Base-by-base conservation (phyloP, 1,140 invertebrate genomes). In the Euglossa dilemma region DNA sequence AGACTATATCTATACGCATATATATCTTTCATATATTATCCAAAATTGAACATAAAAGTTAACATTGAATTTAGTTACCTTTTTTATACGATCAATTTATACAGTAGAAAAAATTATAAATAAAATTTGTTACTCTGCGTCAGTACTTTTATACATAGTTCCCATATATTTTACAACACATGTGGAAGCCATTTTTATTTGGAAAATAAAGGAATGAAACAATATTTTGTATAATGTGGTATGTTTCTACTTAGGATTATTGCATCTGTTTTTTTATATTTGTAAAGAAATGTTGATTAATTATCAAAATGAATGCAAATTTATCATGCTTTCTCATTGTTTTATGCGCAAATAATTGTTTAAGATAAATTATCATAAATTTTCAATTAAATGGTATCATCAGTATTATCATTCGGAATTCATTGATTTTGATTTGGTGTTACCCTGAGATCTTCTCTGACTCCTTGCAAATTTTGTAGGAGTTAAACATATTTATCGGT, bases 391-490 rank as follows among this genome's bases (percentile, higher is more conserved):
- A 67, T 28, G 7, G 43, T 23, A n/a, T 36, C 23, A 61, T 47
- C 12, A 61, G 18, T 71, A 74, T 59, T 64, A 84, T 86, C 63
- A 64, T 73, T 59, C 43, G 43, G 61, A 63, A 69, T 84, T 78
- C 23, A 84, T 91, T 28, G 83, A 85, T 81, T 85, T 90, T 36
- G 85, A 87, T 59, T 86, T 85, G 52, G 73, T 80, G 85, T 90
- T 85, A 83, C 80, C 90, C 63, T 84, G 85, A 71, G 87, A 90
- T 67, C 85, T 86, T 80, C 64, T 87, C 85, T 12, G 76, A 85
- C 57, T 89, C 80, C 75, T 87, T 85, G 50, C 57, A 71, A 71
- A 78, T 89, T 74, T 87, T 87, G n/a, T 73, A 71, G 47, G 80
- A 73, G 45, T 52, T 80, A 16, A 16, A 77, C 50, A 83, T 77